phyloP scores from a whole-genome alignment of 2,113 vertebrate genomes.

The Jaculus jaculus region DNA sequence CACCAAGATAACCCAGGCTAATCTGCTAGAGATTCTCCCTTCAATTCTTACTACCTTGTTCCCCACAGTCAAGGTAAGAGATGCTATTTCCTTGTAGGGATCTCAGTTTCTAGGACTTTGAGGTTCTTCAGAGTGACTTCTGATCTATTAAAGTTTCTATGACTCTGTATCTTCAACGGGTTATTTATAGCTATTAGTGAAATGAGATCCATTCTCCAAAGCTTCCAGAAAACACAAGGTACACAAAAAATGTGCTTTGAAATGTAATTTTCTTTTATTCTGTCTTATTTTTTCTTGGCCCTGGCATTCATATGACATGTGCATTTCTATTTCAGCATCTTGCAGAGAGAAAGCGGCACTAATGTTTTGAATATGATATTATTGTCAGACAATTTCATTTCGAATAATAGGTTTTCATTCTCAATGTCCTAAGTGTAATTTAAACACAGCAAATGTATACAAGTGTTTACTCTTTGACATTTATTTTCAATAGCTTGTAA shows the following conservation, averaged over 20 bases:
- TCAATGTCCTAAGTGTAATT: constrained; percentile 36
- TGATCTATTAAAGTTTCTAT: neutral
- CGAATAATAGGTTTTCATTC: constrained; percentile 24
- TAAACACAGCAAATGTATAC: constrained; percentile 57
- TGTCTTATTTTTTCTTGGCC: neutral
- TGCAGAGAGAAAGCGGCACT: neutral
- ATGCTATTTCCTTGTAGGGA: too few relatives aligned
- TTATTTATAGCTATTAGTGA: constrained; percentile 39
- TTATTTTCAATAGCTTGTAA: constrained; percentile 49
- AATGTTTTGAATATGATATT: neutral
- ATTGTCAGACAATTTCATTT: constrained; percentile 50
- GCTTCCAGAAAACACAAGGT: neutral
- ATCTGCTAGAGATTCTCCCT: too few relatives aligned
- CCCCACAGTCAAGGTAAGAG: too few relatives aligned
- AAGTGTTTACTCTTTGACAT: constrained; percentile 50
- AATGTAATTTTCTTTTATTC: constrained; percentile 22
- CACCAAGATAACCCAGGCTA: too few relatives aligned
- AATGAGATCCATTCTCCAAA: neutral
- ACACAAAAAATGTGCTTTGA: constrained; percentile 13
- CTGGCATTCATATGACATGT: neutral
- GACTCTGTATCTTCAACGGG: neutral
- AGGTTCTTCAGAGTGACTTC: neutral
- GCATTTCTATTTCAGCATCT: constrained; percentile 16
- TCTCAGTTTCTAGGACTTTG: too few relatives aligned
- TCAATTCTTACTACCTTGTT: neutral